These are phyloP conservation scores for Uropsilus gracilis DNA, from an alignment of 2,113 vertebrate genomes.

Conservation along the genomic window DNA sequence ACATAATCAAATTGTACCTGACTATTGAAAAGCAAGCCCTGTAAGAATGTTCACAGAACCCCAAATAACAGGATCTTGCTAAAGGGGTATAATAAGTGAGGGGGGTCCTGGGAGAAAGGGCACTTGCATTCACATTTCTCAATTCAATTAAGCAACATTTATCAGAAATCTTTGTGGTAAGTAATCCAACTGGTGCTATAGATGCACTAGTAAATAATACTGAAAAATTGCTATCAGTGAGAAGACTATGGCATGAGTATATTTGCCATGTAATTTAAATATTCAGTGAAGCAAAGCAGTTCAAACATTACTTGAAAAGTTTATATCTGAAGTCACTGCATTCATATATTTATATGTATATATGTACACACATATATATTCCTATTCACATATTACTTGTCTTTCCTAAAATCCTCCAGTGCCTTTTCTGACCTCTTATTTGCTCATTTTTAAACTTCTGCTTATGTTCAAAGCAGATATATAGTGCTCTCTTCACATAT, in stretches of 20 bases:
- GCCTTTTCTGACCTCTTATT: background rate
- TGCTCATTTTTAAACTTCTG: background rate
- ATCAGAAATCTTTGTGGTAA: background rate
- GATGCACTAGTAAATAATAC: background rate
- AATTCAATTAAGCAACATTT: background rate
- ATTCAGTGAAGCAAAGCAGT: background rate
- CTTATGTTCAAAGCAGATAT: background rate
- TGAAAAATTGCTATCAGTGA: background rate
- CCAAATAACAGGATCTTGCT: background rate
- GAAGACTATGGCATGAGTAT: background rate
- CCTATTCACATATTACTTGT: background rate
- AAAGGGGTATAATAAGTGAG: background rate
- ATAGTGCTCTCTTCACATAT: background rate
- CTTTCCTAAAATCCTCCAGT: background rate
- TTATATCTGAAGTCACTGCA: background rate
- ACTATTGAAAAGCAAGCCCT: background rate
- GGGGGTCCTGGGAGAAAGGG: background rate
- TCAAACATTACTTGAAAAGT: background rate
- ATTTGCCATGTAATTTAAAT: background rate
- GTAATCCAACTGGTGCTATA: background rate
- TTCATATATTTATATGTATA: background rate
- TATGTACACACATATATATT: too few relatives aligned
- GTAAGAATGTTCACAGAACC: background rate
- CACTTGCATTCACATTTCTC: background rate
- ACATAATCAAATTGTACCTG: background rate